Evolutionary conservation across 1,140 invertebrate genomes (phyloP), one percentile per base, ranked within the genome.

Genomic region (Achroia grisella): DNA sequence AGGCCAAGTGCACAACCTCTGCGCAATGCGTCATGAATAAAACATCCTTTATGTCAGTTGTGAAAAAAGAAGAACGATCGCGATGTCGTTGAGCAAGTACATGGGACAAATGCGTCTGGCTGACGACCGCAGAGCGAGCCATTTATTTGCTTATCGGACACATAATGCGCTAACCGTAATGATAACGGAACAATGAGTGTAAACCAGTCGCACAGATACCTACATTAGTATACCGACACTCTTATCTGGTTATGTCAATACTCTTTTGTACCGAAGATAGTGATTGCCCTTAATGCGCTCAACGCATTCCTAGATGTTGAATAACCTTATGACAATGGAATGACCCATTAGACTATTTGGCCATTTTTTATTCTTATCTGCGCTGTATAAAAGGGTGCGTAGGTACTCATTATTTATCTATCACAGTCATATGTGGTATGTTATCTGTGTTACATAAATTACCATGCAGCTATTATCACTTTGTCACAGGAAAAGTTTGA

Each of bases 161-260:
- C 57, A 77, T 74, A 76, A 78, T 70, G 65, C 67, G 71, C 64
- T 72, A 77, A 78, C 79, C 70, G 70, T 64, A 71, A 56, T 60
- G 73, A 83, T 80, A 83, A 79, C 68, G 65, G 70, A 67, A 81
- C 75, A 79, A 81, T 81, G 73, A 75, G 71, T 68, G 65, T 74
- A 72, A 67, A 70, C 66, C 64, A 62, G 64, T 46, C 60, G 52
- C 56, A 33, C 48, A 68, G 59, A 70, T 71, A 70, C 66, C 64
- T 69, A 76, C 69, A 73, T 70, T 65, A 69, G 68, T 74, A 59
- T 73, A 70, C 62, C 72, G 73, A 83, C 77, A 78, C 53, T 65
- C 68, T 81, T 81, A 81, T 81, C 75, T 67, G 36, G 44, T 37
- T 61, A 60, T 74, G 80, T 84, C 80, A 84, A 84, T 84, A 84